Conservation (phyloP, 92 coral and sea anemone species). For the Diadumene lineata region DNA sequence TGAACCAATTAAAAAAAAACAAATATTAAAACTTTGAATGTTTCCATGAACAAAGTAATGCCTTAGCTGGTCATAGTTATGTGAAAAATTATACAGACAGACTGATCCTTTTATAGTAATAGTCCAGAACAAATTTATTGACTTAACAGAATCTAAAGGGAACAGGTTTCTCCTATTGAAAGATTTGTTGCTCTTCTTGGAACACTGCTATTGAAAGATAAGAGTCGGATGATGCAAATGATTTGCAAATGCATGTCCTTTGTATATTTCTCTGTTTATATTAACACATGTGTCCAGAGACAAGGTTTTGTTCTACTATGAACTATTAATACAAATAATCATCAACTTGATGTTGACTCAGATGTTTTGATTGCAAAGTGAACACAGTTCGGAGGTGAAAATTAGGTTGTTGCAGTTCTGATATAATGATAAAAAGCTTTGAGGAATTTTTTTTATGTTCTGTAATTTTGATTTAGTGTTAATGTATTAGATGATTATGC, state of each 20-base stretch:
- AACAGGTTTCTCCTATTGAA: too few relatives aligned
- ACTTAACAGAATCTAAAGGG: too few relatives aligned
- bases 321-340: constrained; percentile 14
- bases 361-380: constrained; percentile 3
- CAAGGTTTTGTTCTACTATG: neutral
- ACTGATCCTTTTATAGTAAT: too few relatives aligned
- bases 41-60: too few relatives aligned
- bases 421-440: neutral
- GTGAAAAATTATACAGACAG: too few relatives aligned
- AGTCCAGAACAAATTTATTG: too few relatives aligned
- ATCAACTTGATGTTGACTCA: constrained; percentile 5
- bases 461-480: neutral
- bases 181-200: too few relatives aligned
- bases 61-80: too few relatives aligned
- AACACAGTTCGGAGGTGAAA: neutral
- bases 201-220: too few relatives aligned
- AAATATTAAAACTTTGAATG: too few relatives aligned
- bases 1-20: too few relatives aligned
- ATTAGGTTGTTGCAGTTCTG: neutral
- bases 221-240: neutral
- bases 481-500: neutral
- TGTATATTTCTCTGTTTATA: constrained; percentile 3
- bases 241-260: constrained; percentile 6
- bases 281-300: constrained; percentile 10
- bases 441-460: neutral